These are phyloP conservation scores for Nipponacmea schrenckii DNA, from an alignment of 2,888 invertebrate species.

Conservation along the genomic window DNA sequence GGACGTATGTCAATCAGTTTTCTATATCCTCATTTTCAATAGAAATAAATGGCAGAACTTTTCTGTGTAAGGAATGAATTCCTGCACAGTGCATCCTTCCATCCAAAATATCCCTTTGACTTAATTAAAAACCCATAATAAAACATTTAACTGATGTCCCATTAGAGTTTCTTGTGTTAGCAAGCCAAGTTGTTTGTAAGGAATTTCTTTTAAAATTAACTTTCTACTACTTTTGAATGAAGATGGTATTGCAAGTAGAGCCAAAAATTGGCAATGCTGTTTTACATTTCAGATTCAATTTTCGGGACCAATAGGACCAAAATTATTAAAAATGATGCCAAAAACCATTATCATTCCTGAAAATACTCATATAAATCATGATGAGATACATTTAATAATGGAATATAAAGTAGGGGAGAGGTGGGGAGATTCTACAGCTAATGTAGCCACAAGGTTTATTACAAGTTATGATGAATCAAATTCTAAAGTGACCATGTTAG, in stretches of 20 bases:
- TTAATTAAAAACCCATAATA: too few relatives aligned
- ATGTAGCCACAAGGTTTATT: slow-evolving; percentile 69
- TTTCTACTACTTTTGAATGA: too few relatives aligned
- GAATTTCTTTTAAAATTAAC: background rate
- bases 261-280: background rate
- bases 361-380: slow-evolving; percentile 53
- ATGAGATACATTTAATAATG: slow-evolving; percentile 70
- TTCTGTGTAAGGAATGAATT: too few relatives aligned
- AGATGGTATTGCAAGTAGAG: too few relatives aligned
- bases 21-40: too few relatives aligned
- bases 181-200: background rate
- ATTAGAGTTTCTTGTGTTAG: background rate
- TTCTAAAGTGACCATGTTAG: slow-evolving; percentile 52
- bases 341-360: slow-evolving; percentile 63
- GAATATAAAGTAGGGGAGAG: slow-evolving; percentile 68
- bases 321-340: slow-evolving; percentile 64
- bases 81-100: too few relatives aligned
- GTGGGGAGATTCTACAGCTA: slow-evolving; percentile 65
- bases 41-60: too few relatives aligned
- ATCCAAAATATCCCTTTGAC: too few relatives aligned
- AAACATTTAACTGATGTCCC: too few relatives aligned
- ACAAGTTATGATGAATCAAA: slow-evolving; percentile 69
- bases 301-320: slow-evolving; percentile 70
- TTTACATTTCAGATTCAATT: slow-evolving; percentile 64
- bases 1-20: too few relatives aligned